phyloP scores from a whole-genome alignment of 2,113 vertebrate species.

The Misgurnus mizolepis region DNA sequence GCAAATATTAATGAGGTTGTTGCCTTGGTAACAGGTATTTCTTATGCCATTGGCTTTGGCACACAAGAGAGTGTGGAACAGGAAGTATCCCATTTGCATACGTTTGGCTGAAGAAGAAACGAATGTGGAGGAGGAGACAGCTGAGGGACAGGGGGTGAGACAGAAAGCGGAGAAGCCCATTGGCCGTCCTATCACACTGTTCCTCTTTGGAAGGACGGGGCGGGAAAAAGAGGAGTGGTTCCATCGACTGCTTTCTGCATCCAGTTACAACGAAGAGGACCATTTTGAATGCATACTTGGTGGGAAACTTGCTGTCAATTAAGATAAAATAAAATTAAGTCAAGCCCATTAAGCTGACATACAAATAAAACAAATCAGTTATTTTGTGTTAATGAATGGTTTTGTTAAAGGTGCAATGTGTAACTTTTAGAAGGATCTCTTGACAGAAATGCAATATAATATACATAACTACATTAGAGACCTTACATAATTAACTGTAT shows the following conservation, averaged over 20 bases:
- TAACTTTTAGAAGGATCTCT: too few species aligned
- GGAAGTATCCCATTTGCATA: conserved; percentile 89
- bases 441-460: too few species aligned
- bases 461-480: too few species aligned
- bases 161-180: conserved; percentile 33
- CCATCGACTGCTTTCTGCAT: conserved; percentile 74
- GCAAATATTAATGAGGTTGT: conserved; percentile 33
- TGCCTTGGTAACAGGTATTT: conserved; percentile 74
- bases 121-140: conserved; percentile 50
- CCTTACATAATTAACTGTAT: too few species aligned
- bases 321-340: not conserved
- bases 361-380: too few species aligned
- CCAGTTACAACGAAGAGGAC: conserved; percentile 57
- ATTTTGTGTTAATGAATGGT: not conserved
- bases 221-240: conserved; percentile 92
- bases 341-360: too few species aligned
- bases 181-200: conserved; percentile 64
- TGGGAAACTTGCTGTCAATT: conserved; percentile 56
- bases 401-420: not conserved
- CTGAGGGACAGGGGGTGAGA: not conserved
- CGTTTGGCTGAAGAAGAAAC: conserved; percentile 62
- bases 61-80: conserved; percentile 85
- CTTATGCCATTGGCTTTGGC: conserved; percentile 81
- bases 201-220: conserved; percentile 84
- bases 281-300: conserved; percentile 62